phyloP scores from a whole-genome alignment of 2,113 vertebrate species.

The Oryzias curvinotus region DNA sequence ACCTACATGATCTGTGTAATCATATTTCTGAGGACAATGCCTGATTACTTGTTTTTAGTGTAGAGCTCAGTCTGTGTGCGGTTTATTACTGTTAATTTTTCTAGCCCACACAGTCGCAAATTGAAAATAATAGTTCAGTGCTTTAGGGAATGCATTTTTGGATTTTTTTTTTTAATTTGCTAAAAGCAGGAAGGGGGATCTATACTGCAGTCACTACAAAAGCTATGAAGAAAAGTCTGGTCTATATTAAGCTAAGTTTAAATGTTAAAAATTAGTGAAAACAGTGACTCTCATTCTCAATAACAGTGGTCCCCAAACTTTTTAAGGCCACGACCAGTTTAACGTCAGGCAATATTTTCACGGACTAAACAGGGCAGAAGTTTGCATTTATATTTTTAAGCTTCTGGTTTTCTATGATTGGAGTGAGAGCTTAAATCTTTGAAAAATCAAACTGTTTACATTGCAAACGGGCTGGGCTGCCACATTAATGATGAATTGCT shows the following conservation, averaged over 20 bases:
- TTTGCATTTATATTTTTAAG: too few relatives aligned
- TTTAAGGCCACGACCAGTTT: too few relatives aligned
- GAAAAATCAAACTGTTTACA: too few relatives aligned
- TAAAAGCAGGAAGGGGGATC: neutral
- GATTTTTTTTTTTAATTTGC: neutral
- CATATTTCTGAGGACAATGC: slow-evolving; percentile 11
- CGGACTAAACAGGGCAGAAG: too few relatives aligned
- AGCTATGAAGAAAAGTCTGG: neutral
- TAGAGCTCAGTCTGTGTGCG: slow-evolving; percentile 5
- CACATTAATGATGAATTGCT: too few relatives aligned
- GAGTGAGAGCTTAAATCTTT: too few relatives aligned
- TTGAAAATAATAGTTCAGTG: neutral
- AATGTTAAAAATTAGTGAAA: neutral
- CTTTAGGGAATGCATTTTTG: neutral
- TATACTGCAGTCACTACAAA: accelerated
- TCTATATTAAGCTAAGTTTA: neutral
- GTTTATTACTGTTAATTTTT: neutral
- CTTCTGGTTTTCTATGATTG: too few relatives aligned
- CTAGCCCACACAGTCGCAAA: slow-evolving; percentile 2
- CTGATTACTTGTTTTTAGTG: slow-evolving; percentile 10
- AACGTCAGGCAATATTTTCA: too few relatives aligned
- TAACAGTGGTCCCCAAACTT: too few relatives aligned
- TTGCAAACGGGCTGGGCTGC: too few relatives aligned
- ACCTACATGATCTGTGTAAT: slow-evolving; percentile 8
- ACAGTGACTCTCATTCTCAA: neutral